Evolutionary conservation across 1,140 invertebrate genomes (phyloP), one percentile per base, ranked within the genome.

Genomic region (Ceratosolen fusciceps): DNA sequence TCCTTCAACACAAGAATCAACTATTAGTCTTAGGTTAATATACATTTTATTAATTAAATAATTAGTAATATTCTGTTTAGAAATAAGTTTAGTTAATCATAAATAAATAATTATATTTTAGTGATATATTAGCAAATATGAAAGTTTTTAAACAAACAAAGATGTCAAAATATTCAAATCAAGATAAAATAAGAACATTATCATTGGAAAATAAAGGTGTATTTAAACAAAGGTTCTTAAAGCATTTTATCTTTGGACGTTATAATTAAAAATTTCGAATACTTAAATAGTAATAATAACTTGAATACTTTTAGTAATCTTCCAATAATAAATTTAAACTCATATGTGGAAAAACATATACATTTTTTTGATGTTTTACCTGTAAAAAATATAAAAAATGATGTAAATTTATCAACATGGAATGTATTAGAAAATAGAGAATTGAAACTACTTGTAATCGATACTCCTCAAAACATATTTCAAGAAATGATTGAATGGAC

Each of bases 401-500:
- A 26, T 34, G 90, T 91, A 1, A 90, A 91, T 60, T 84, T 96
- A 4, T 84, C 90, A 65, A 94, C 93, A 0, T 98, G 96, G 96
- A 88, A 94, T 21, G 82, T 83, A 21, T 86, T 96, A 14, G 86
- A 93, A 68, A 74, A 94, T 82, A 91, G 92, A 37, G 94, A 96
- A 84, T 81, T 97, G 2, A 90, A 93, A 82, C 71, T 95, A 24
- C 85, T 92, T 0, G 89, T 93, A 0, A 91, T 92, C 7, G 93
- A 94, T 87, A 93, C 94, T 10, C 97, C 98, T 0, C 87, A 90
- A 9, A 99, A 99, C 92, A 94, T 95, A 84, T 98, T 97, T 88
- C 94, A 97, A 90, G 96, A 99, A 91, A 95, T 98, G 93, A 96
- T 97, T 75, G 85, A 94, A 68, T 98, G 97, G 97, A 99, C 98